Conservation (phyloP, 2,113 vertebrate genomes). For the rat (Rattus norvegicus) region GRCr8 NC_086028.1:69711501-69712000, state of each 20-base stretch:
- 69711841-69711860: conserved; percentile 83
- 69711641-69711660: conserved; percentile 33
- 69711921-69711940: conserved; percentile 84
- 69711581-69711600: conserved; percentile 61
- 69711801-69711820: conserved; percentile 80
- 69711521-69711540: conserved; percentile 62
- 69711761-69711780: conserved; percentile 77
- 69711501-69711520: conserved; percentile 66
- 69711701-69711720: conserved; percentile 53
- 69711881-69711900: conserved; percentile 85
- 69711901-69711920: conserved; percentile 81
- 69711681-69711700: too few relatives aligned
- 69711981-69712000: conserved; percentile 87
- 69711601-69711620: conserved; percentile 1
- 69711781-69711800: conserved; percentile 82
- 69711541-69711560: conserved; percentile 54
- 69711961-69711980: conserved; percentile 85
- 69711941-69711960: conserved; percentile 80
- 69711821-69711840: conserved; percentile 81
- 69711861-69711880: conserved; percentile 78
- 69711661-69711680: conserved; percentile 40
- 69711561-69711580: conserved; percentile 54
- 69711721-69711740: conserved; percentile 72
- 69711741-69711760: conserved; percentile 77
- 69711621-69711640: not conserved